A percentile compares a stretch with the other conserved stretches of the same genome.
Evolutionary conservation across 2,113 vertebrate genomes (phyloP).

Genomic region (Uropsilus gracilis): DNA sequence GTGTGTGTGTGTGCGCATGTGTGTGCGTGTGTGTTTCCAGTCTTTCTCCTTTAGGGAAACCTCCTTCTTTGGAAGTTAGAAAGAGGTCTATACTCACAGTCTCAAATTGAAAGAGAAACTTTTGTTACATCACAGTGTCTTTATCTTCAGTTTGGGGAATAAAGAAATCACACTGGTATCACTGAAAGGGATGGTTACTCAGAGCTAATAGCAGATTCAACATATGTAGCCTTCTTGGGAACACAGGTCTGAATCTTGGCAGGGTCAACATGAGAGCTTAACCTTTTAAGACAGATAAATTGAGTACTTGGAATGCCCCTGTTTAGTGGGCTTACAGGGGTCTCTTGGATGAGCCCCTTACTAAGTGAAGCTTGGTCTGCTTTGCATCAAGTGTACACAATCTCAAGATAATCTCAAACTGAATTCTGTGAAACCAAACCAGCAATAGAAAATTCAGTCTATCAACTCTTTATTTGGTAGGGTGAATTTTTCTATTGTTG

Average conservation of each 20-base stretch:
- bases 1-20: no score
- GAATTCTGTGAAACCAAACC: constrained; percentile 42
- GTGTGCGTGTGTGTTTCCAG: no score
- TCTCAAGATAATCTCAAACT: constrained; percentile 52
- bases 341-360: constrained; percentile 50
- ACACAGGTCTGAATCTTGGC: constrained; percentile 51
- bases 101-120: constrained; percentile 26
- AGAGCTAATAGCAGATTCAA: background rate
- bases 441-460: constrained; percentile 54
- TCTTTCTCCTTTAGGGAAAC: background rate
- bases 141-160: background rate
- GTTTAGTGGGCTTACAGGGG: constrained; percentile 24
- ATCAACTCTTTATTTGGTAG: constrained; percentile 48
- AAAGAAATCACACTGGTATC: background rate
- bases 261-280: constrained; percentile 74
- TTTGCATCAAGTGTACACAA: constrained; percentile 72
- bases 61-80: background rate
- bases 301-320: constrained; percentile 70
- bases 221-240: background rate
- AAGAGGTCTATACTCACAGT: background rate
- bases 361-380: constrained; percentile 67
- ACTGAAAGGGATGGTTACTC: background rate
- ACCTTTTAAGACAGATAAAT: constrained; percentile 77
- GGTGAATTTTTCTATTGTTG: background rate
- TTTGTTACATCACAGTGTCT: background rate